These are phyloP conservation scores for Motacilla tschutschensis DNA, from an alignment of 2,113 vertebrate genomes.

Conservation along the genomic window DNA sequence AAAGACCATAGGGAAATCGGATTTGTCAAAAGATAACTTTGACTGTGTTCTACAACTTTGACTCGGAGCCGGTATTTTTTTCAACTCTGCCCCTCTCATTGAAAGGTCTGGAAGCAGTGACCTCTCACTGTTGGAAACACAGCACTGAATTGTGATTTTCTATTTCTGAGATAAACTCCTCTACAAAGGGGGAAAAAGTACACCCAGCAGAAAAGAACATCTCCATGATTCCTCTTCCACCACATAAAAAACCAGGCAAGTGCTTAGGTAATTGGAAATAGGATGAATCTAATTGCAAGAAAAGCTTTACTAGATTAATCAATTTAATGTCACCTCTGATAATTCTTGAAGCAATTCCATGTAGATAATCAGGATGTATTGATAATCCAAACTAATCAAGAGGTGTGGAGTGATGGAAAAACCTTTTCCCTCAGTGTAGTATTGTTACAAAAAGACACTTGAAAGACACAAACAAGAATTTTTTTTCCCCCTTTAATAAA, in stretches of 20 bases:
- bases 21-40: neutral
- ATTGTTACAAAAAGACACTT: neutral
- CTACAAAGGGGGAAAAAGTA: neutral
- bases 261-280: conserved; percentile 24
- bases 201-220: neutral
- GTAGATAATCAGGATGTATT: conserved; percentile 51
- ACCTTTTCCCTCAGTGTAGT: neutral
- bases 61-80: neutral
- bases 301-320: conserved; percentile 61
- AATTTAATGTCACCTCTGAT: conserved; percentile 58
- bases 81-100: neutral
- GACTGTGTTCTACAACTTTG: neutral
- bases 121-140: conserved; percentile 8
- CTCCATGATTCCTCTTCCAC: neutral
- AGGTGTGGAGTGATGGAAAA: conserved; percentile 14
- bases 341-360: conserved; percentile 44
- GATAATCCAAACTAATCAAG: conserved; percentile 56
- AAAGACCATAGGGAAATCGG: neutral
- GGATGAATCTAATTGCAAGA: conserved; percentile 48
- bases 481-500: neutral
- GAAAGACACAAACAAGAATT: neutral
- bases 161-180: neutral
- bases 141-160: neutral
- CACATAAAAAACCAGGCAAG: neutral
- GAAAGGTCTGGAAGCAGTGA: neutral